phyloP scores from a whole-genome alignment of 1,140 invertebrate genomes.

The Dendroctonus valens region DNA sequence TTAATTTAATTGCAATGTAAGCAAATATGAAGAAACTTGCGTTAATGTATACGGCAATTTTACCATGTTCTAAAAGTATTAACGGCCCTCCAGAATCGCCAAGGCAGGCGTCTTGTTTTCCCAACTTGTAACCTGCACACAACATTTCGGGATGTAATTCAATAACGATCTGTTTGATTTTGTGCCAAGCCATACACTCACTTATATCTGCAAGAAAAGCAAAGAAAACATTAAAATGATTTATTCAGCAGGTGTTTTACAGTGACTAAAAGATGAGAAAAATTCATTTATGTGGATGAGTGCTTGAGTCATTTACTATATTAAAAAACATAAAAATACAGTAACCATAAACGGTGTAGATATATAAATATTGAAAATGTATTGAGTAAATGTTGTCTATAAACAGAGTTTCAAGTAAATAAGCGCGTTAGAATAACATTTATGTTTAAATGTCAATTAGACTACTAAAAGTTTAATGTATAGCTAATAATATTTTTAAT shows the following conservation, averaged over 20 bases:
- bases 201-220: conserved; percentile 54
- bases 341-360: too few relatives aligned
- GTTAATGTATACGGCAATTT: not conserved
- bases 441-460: too few relatives aligned
- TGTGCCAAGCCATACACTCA: conserved; percentile 76
- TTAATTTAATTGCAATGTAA: too few relatives aligned
- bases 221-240: not conserved
- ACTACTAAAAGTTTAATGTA: too few relatives aligned
- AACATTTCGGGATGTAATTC: conserved; percentile 77
- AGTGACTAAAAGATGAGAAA: not conserved
- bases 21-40: too few relatives aligned
- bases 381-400: too few relatives aligned
- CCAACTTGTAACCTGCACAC: conserved; percentile 79
- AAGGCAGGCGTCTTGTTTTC: conserved; percentile 78
- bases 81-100: conserved; percentile 83
- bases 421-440: too few relatives aligned
- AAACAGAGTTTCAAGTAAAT: too few relatives aligned
- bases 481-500: too few relatives aligned
- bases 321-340: too few relatives aligned
- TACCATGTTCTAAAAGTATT: conserved; percentile 59
- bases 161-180: conserved; percentile 71
- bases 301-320: not conserved
- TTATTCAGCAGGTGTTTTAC: not conserved
- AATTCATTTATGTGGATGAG: not conserved
- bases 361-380: too few relatives aligned